phyloP scores from a whole-genome alignment of 2,888 invertebrate genomes.

The Mesopsocus fuscifrons region DNA sequence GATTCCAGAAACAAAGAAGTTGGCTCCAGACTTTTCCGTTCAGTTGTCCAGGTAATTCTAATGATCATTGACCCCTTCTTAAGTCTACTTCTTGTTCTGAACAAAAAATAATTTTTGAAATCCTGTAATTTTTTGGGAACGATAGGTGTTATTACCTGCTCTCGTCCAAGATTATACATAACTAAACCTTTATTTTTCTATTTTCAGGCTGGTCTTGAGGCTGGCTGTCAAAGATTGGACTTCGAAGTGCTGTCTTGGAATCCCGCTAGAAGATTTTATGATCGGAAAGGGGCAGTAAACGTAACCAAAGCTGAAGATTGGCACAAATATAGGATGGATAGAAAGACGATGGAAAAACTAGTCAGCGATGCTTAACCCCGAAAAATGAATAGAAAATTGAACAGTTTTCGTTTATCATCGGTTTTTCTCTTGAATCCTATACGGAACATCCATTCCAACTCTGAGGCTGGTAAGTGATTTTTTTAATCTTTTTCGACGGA shows the following conservation, averaged over 20 bases:
- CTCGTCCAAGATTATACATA: no score
- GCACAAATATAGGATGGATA: slow-evolving; percentile 40
- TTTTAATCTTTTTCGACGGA: no score
- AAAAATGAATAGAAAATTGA: neutral
- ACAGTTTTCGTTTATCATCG: neutral
- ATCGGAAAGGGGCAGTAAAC: slow-evolving; percentile 42
- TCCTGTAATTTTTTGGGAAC: slow-evolving; percentile 23
- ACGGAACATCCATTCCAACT: no score
- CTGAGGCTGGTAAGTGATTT: no score
- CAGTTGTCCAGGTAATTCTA: slow-evolving; percentile 44
- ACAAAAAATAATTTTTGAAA: no score
- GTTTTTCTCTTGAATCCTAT: no score
- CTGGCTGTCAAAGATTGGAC: slow-evolving; percentile 44
- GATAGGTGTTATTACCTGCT: no score
- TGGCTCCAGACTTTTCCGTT: slow-evolving; percentile 42
- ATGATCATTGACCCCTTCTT: no score
- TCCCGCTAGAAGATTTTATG: slow-evolving; percentile 58
- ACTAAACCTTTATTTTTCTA: no score
- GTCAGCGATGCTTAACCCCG: no score
- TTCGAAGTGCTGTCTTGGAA: slow-evolving; percentile 75
- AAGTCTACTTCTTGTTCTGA: no score
- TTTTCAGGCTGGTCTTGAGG: no score
- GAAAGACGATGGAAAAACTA: slow-evolving; percentile 13
- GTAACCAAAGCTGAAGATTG: slow-evolving; percentile 45
- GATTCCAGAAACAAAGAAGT: slow-evolving; percentile 39